Evolutionary conservation across 2,888 invertebrate species (phyloP).

Genomic region (Eulithis prunata): DNA sequence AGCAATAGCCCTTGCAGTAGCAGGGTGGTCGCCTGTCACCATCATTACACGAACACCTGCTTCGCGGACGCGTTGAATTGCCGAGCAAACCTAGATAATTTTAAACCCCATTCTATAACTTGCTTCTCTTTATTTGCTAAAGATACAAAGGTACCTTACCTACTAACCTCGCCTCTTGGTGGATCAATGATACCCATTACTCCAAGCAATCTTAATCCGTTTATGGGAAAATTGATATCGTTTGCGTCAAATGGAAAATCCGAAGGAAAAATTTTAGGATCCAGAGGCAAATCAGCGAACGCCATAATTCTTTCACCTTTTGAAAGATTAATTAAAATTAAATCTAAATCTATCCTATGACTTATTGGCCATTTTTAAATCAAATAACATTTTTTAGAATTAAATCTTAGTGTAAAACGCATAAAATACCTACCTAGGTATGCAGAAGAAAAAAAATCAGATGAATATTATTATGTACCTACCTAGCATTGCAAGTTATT

Average conservation of each 20-base stretch:
- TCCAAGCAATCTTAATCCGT: constrained; percentile 95
- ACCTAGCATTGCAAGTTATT: too few relatives aligned
- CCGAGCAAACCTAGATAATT: constrained; percentile 65
- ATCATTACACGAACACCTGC: constrained; percentile 92
- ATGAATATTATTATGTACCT: too few relatives aligned
- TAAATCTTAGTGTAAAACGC: too few relatives aligned
- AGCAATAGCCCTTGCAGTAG: constrained; percentile 91
- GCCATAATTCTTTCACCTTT: constrained; percentile 93
- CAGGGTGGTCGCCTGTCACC: constrained; percentile 93
- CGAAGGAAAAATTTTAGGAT: constrained; percentile 92
- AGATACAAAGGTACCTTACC: too few relatives aligned
- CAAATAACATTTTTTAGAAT: too few relatives aligned
- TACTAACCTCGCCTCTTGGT: constrained; percentile 83
- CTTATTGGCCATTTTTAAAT: too few relatives aligned
- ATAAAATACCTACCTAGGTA: too few relatives aligned
- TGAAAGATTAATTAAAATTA: constrained; percentile 1
- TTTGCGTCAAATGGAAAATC: constrained; percentile 95
- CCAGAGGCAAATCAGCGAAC: constrained; percentile 95
- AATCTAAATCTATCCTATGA: not conserved
- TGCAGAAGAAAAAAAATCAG: too few relatives aligned
- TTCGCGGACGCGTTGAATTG: constrained; percentile 87
- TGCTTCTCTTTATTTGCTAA: too few relatives aligned
- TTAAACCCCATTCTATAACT: too few relatives aligned
- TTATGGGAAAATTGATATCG: constrained; percentile 94
- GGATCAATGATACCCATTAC: constrained; percentile 99